Percentiles rank a stretch among this genome's conserved stretches.
Evolutionary conservation across 2,113 vertebrate genomes (phyloP).

Genomic region (Okapia johnstoni): DNA sequence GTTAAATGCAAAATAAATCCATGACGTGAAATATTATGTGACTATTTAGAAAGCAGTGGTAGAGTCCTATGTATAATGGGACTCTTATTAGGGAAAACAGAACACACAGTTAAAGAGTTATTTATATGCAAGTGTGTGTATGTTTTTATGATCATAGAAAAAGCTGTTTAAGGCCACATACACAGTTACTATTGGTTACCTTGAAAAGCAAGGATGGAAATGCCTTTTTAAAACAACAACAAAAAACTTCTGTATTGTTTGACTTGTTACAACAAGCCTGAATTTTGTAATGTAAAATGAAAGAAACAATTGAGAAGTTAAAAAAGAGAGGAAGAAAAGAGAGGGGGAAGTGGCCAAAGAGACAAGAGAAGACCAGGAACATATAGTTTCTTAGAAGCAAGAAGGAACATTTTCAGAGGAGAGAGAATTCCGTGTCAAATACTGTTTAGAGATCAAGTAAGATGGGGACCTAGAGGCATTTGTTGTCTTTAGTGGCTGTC

Average conservation of each 20-base stretch:
- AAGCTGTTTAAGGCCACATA: background rate
- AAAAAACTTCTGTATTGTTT: background rate
- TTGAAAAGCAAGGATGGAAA: background rate
- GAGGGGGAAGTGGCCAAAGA: background rate
- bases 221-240: background rate
- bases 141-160: constrained; percentile 21
- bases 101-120: constrained; percentile 29
- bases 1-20: constrained; percentile 36
- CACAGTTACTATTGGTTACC: background rate
- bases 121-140: constrained; percentile 16
- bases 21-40: background rate
- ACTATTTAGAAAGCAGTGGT: constrained; percentile 38
- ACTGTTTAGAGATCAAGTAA: background rate
- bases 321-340: background rate
- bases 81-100: constrained; percentile 37
- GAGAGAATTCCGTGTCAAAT: background rate
- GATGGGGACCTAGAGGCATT: background rate
- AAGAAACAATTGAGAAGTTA: background rate
- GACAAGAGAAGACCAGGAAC: background rate
- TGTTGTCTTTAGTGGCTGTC: background rate
- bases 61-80: constrained; percentile 10
- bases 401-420: background rate
- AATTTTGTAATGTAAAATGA: constrained; percentile 26
- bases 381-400: background rate
- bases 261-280: background rate